Evolutionary conservation across 2,797 vertebrate species (phyloP).

Genomic region (Peromyscus aztecus): DNA sequence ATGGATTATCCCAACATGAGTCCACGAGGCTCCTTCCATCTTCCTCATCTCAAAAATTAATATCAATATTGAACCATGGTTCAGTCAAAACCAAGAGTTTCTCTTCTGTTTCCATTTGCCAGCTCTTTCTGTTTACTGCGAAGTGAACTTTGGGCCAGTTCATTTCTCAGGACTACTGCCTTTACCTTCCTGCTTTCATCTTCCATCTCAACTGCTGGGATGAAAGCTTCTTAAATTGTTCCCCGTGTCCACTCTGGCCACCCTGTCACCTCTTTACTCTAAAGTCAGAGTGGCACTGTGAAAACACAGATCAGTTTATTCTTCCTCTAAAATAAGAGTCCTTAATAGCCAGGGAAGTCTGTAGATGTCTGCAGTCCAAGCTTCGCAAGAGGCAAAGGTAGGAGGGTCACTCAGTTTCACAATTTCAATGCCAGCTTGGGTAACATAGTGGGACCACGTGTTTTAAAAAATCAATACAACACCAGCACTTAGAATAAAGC

Average conservation of each 20-base stretch:
- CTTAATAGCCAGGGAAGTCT: neutral
- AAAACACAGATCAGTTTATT: neutral
- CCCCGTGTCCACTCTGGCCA: neutral
- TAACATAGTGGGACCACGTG: neutral
- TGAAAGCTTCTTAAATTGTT: neutral
- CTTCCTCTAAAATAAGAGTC: neutral
- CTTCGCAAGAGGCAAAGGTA: too few species aligned
- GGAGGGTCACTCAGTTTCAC: neutral
- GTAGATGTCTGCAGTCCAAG: rapidly evolving
- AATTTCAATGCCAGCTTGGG: neutral
- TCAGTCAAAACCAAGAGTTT: neutral
- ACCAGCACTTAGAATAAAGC: neutral
- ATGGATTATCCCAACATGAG: neutral
- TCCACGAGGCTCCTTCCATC: neutral
- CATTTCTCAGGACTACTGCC: neutral
- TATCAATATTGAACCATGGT: neutral
- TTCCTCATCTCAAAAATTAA: neutral
- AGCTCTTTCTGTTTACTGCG: neutral
- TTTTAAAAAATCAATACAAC: neutral
- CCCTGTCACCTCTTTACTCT: neutral
- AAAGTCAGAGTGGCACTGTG: neutral
- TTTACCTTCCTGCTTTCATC: neutral
- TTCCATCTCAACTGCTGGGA: neutral
- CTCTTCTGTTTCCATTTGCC: neutral
- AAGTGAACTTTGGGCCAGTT: neutral